These are phyloP conservation scores for Akabosia matsudoensis DNA, from an alignment of 1,140 invertebrate species.

Conservation along the genomic window DNA sequence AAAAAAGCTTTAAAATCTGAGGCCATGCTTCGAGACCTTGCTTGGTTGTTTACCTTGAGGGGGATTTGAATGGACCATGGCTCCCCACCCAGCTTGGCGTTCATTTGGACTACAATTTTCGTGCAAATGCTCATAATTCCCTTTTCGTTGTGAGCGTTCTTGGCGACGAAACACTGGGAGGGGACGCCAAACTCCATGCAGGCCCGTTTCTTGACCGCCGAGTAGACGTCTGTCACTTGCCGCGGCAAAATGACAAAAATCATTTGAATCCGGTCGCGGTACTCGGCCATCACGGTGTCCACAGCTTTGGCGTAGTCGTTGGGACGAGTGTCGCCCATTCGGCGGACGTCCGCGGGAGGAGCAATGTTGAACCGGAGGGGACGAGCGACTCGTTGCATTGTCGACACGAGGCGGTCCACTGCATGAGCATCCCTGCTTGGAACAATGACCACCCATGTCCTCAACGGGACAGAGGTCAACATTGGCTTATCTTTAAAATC, in stretches of 20 bases:
- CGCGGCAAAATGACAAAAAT: conserved; percentile 45
- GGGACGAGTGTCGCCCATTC: conserved; percentile 30
- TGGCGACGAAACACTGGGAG: conserved; percentile 12
- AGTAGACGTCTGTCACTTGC: conserved; percentile 52
- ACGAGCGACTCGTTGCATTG: conserved; percentile 19
- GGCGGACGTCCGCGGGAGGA: conserved; percentile 10
- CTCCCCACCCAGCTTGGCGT: conserved; percentile 60
- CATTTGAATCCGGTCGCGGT: conserved; percentile 39
- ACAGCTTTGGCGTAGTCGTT: conserved; percentile 39
- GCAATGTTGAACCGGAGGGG: conserved; percentile 24
- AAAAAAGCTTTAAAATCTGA: too few species aligned
- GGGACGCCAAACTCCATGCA: conserved; percentile 6
- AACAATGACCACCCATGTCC: conserved; percentile 53
- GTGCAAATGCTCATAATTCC: conserved; percentile 54
- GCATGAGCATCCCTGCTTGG: conserved; percentile 34
- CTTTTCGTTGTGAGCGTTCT: background rate
- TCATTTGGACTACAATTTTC: conserved; percentile 61
- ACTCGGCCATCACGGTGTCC: conserved; percentile 1
- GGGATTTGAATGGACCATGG: conserved; percentile 58
- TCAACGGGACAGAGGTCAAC: conserved; percentile 46
- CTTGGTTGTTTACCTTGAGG: conserved; percentile 52
- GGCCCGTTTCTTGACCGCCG: conserved; percentile 55
- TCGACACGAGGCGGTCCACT: conserved; percentile 7
- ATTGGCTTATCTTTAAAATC: conserved; percentile 25
- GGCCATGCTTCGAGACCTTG: too few species aligned